phyloP scores from a whole-genome alignment of 2,888 invertebrate species.

The Steinernema scapterisci region DNA sequence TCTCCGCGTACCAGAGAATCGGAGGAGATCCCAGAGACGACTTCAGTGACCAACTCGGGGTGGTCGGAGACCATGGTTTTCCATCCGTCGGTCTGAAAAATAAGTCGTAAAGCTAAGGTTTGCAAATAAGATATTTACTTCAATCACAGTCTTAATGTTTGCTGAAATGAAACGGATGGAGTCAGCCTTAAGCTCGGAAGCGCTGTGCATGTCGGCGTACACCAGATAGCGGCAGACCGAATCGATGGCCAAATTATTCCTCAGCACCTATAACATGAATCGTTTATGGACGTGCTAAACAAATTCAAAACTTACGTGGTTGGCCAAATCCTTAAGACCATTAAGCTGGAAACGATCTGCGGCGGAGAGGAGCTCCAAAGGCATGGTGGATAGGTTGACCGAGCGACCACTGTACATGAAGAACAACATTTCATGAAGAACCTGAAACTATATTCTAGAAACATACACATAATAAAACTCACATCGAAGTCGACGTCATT shows the following conservation, averaged over 20 bases:
- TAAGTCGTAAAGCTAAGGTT: neutral
- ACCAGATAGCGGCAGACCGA: slow-evolving; percentile 61
- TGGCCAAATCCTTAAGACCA: slow-evolving; percentile 66
- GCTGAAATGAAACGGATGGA: slow-evolving; percentile 57
- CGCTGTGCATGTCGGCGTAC: slow-evolving; percentile 62
- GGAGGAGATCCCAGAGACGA: slow-evolving; percentile 46
- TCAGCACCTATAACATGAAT: slow-evolving; percentile 49
- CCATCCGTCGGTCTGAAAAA: slow-evolving; percentile 63
- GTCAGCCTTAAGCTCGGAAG: slow-evolving; percentile 59
- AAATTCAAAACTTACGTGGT: slow-evolving; percentile 56
- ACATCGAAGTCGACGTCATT: slow-evolving; percentile 56
- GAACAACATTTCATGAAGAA: slow-evolving; percentile 56
- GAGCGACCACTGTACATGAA: slow-evolving; percentile 64
- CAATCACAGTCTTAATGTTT: slow-evolving; percentile 2
- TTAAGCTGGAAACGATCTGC: slow-evolving; percentile 65
- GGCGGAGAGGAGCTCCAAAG: slow-evolving; percentile 61
- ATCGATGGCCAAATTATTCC: slow-evolving; percentile 52
- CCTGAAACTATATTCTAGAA: slow-evolving; percentile 39
- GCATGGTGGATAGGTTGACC: slow-evolving; percentile 51
- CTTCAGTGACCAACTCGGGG: slow-evolving; percentile 57
- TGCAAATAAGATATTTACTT: neutral
- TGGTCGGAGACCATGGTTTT: slow-evolving; percentile 48
- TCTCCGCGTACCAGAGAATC: neutral
- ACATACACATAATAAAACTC: neutral
- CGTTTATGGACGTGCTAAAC: too few species aligned